Conservation (phyloP, 2,888 invertebrate species). For the Drosophila infuscata region DNA sequence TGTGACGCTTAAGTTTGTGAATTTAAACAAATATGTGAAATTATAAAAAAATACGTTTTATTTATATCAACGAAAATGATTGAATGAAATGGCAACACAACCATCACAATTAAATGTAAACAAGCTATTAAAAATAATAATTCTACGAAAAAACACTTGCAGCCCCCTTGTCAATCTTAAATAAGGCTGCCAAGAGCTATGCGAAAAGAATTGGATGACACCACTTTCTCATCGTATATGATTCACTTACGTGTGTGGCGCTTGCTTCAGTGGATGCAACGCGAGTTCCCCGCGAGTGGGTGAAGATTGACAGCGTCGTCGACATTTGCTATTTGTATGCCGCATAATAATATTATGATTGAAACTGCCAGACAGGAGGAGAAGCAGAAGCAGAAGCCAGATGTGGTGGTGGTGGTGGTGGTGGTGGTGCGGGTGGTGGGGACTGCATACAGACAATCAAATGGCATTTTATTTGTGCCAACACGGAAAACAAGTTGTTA, state of each 20-base stretch:
- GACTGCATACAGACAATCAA: constrained; percentile 41
- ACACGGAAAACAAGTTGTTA: constrained; percentile 67
- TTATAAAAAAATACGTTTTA: not conserved
- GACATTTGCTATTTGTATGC: constrained; percentile 64
- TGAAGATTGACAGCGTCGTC: constrained; percentile 58
- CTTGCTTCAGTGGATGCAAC: constrained; percentile 22
- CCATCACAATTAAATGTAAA: constrained; percentile 73
- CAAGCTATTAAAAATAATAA: constrained; percentile 63
- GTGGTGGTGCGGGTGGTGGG: not conserved
- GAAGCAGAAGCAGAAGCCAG: not conserved
- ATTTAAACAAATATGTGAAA: not conserved
- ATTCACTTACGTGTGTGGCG: constrained; percentile 13
- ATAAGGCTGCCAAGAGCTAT: constrained; percentile 30
- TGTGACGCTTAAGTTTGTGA: constrained; percentile 11
- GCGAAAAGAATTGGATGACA: not conserved
- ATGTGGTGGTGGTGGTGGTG: not conserved
- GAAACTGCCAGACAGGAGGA: constrained; percentile 51
- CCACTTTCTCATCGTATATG: not conserved
- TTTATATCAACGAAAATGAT: constrained; percentile 40
- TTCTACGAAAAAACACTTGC: constrained; percentile 13
- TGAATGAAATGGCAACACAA: constrained; percentile 68
- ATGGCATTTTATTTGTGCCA: constrained; percentile 62
- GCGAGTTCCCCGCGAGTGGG: no score
- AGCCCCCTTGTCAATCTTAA: constrained; percentile 33
- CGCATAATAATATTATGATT: constrained; percentile 76